Percentiles rank a stretch among this genome's conserved stretches.
These are phyloP conservation scores for Peromyscus nudipes DNA, from an alignment of 2,797 vertebrate genomes.

Conservation along the genomic window DNA sequence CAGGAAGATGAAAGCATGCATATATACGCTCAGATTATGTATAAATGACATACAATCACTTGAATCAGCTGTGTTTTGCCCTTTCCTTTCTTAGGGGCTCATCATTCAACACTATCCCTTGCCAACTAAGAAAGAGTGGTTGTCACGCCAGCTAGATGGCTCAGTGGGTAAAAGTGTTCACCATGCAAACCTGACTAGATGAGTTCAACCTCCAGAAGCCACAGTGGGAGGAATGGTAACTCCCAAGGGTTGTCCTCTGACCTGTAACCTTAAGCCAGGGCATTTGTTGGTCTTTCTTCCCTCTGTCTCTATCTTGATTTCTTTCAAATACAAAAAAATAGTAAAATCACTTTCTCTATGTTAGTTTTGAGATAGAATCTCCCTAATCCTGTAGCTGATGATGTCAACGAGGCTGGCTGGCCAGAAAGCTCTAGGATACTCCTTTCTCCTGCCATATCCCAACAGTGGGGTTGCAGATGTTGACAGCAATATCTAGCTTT, in stretches of 20 bases:
- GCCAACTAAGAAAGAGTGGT: not conserved
- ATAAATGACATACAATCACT: constrained; percentile 71
- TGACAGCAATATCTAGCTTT: not conserved
- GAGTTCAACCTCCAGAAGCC: not conserved
- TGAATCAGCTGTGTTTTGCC: constrained; percentile 15
- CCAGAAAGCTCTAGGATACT: not conserved
- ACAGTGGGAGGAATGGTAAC: not conserved
- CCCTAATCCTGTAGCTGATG: not conserved
- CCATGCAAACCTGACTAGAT: not conserved
- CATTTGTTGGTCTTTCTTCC: rapidly evolving
- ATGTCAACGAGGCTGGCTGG: not conserved
- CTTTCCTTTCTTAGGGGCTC: constrained; percentile 9
- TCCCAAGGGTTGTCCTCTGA: no score
- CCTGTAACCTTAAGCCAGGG: not conserved
- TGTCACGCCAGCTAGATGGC: not conserved
- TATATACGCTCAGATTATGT: constrained; percentile 69
- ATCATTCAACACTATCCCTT: not conserved
- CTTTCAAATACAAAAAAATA: not conserved
- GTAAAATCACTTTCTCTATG: not conserved
- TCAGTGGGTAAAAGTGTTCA: not conserved
- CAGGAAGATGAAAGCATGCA: constrained; percentile 58
- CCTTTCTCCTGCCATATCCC: not conserved
- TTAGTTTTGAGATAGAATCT: not conserved
- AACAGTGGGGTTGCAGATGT: not conserved
- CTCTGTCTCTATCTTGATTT: not conserved